Base-by-base conservation (phyloP, 2,888 invertebrate species). In the Pogonocherus hispidulus region DNA sequence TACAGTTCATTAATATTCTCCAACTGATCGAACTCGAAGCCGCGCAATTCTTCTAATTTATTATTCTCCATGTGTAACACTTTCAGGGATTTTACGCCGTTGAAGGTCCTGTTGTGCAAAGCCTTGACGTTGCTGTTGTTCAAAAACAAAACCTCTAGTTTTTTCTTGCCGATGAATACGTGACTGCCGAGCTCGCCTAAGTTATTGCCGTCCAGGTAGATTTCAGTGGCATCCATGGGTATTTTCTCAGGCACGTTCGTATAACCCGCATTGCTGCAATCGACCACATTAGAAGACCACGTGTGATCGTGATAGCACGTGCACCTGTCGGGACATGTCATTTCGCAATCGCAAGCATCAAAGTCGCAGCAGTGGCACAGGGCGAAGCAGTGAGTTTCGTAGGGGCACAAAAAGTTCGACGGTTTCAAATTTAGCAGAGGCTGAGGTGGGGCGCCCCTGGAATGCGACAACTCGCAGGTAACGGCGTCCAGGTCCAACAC, bases 321-420 rank as follows among this genome's bases (percentile, higher is more conserved):
- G 86, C 95, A 96, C 84, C 92, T 92, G 84, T 91, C 90, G 75
- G 95, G 95, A 85, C 95, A 96, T 78, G 93, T 93, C 93, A 94
- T 95, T 88, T 94, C 93, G 86, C 95, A 95, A 87, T 96, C 95
- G 87, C 95, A 96, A 72, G 94, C 94, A 85, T 94, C 94, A 87
- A 93, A 95, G 84, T 94, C 94, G 87, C 95, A 96, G 87, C 95
- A 96, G 86, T 94, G 93, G 85, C 96, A 95, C 72, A 94, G 86
- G 64, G 94, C 91, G 86, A 94, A 94, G 87, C 95, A 95, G 85
- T 94, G 93, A 71, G 92, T 90, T 80, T 92, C 91, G 86, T 94
- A 94, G 76, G 91, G 90, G 85, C 94, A 95, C 76, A 95, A 88
- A 86, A 94, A 94, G 86, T 94, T 92, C 71, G 92, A 91, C 59